Evolutionary conservation across 2,888 invertebrate genomes (phyloP).

Genomic region (Eristalinus sepulchralis): DNA sequence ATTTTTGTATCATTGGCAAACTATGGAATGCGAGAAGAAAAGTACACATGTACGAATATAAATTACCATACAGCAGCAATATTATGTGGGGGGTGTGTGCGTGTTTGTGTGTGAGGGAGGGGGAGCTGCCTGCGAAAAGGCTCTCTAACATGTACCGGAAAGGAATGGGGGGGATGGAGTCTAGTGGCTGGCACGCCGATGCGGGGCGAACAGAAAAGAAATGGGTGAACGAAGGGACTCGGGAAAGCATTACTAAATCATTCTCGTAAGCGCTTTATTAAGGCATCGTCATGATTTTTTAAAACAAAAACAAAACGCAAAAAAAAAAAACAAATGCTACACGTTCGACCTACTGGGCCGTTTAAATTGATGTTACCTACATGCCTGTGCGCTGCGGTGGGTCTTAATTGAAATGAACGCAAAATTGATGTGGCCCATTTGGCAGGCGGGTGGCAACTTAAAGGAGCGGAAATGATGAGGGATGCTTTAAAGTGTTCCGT

Average conservation of each 20-base stretch:
- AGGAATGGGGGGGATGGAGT: not conserved
- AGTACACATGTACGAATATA: constrained; percentile 16
- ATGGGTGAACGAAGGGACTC: not conserved
- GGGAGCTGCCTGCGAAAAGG: not conserved
- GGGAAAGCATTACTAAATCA: not conserved
- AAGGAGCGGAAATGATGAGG: not conserved
- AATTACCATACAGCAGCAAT: not conserved
- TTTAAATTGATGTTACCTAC: not conserved
- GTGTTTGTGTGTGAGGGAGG: not conserved
- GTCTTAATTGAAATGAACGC: not conserved
- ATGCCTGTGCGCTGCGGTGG: not conserved
- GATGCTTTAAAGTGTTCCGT: not conserved
- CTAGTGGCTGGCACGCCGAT: not conserved
- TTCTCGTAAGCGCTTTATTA: not conserved
- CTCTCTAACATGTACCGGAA: not conserved
- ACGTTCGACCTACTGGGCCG: not conserved
- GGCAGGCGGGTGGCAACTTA: not conserved
- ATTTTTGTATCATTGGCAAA: constrained; percentile 80
- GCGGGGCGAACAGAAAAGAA: not conserved
- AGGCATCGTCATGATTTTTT: not conserved
- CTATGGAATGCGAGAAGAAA: constrained; percentile 72
- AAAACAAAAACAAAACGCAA: not conserved
- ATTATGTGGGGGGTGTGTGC: not conserved
- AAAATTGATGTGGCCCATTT: not conserved
- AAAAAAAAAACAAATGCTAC: not conserved